Evolutionary conservation across 2,888 invertebrate species (phyloP), one percentile per base, ranked within the genome.

Genomic region (Cephus spinipes): DNA sequence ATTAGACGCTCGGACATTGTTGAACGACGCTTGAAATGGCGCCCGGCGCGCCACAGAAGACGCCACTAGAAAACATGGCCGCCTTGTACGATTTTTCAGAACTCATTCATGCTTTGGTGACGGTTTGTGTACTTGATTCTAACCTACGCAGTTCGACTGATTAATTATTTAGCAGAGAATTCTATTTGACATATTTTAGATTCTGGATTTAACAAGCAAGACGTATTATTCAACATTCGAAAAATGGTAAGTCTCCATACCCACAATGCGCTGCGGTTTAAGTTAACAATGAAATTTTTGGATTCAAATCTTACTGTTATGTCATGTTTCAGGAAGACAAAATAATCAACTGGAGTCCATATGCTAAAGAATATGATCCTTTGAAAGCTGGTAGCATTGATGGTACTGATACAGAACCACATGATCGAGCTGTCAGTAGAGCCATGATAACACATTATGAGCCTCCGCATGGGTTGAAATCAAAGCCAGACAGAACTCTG

Each of bases 341-440:
- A 11, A 34, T 81, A 76, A 86, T 91, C 82, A 89, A 90, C 77
- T 94, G 94, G 94, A 92, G 92, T 35, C 92, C 93, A 74, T 93
- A 92, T 85, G 93, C 94, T 9, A 94, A 93, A 86, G 89, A 90
- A 23, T 97, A 97, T 87, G 94, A 97, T 90, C 97, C 97, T 0
- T 92, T 97, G 76, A 95, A 95, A 92, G 95, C 96, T 79, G 97
- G 97, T 11, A 97, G 97, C 78, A 97, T 97, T 74, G 97, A 98
- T 92, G 96, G 97, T 86, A 97, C 97, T 0, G 97, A 97, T 88
- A 93, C 93, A 0, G 94, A 94, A 78, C 96, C 97, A 0, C 98
- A 98, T 85, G 98, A 98, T 88, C 94, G 93, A 82, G 97, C 94
- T 2, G 93, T 98, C 32, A 89, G 94, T 23, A 92, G 97, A 84